Percentiles rank a stretch among this genome's conserved stretches.
Evolutionary conservation across 1,140 invertebrate species (phyloP).

Genomic region (Microvelia longipes): DNA sequence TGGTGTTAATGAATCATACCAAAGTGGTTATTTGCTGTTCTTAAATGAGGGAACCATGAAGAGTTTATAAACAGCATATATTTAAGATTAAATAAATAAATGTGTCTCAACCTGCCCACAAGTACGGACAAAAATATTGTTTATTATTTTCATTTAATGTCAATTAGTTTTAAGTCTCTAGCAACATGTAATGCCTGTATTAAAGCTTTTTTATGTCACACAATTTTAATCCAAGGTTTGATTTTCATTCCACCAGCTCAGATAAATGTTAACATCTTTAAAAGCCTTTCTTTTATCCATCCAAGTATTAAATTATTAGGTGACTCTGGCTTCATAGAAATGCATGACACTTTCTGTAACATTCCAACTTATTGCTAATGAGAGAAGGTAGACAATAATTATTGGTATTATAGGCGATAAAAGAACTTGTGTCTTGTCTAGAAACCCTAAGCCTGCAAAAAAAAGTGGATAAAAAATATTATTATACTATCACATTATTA

Average conservation of each 20-base stretch:
- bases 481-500: background rate
- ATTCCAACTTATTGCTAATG: conserved; percentile 52
- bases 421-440: conserved; percentile 75
- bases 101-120: no score
- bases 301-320: conserved; percentile 21
- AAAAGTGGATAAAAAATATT: conserved; percentile 11
- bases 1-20: no score
- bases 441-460: conserved; percentile 69
- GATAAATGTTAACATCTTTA: background rate
- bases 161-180: no score
- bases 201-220: background rate
- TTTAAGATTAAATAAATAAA: no score
- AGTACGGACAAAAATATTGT: no score
- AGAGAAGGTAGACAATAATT: conserved; percentile 62
- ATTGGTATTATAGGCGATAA: conserved; percentile 71
- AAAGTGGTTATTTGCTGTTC: no score
- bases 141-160: no score
- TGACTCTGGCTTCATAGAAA: conserved; percentile 62
- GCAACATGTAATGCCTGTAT: no score
- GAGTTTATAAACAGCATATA: no score
- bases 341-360: conserved; percentile 56
- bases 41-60: no score
- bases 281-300: background rate
- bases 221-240: background rate
- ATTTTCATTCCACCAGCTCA: background rate